Conservation (phyloP, 2,113 vertebrate species). For the Oophaga pumilio region DNA sequence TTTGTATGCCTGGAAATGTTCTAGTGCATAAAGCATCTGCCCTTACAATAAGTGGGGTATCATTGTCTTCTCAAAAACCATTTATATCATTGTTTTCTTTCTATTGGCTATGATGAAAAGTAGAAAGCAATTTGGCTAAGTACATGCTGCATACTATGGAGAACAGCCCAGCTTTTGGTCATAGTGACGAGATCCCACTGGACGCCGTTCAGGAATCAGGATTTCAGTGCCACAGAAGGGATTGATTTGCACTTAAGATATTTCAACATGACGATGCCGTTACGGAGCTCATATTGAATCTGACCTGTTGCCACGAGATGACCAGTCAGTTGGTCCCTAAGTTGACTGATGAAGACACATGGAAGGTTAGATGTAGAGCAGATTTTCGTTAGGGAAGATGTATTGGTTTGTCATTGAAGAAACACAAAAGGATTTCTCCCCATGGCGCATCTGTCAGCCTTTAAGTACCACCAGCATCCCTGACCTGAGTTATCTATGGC, state of each 20-base stretch:
- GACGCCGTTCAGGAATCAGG: not conserved
- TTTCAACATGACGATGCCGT: not conserved
- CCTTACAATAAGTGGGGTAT: too few species aligned
- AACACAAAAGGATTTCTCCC: conserved; percentile 17
- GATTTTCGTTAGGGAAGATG: conserved; percentile 57
- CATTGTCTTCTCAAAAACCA: too few species aligned
- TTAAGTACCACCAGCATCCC: conserved; percentile 16
- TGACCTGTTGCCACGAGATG: conserved; percentile 12
- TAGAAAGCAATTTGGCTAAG: too few species aligned
- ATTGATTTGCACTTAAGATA: not conserved
- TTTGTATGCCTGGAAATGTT: too few species aligned
- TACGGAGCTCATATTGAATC: not conserved
- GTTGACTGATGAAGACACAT: conserved; percentile 7
- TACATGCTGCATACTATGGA: too few species aligned
- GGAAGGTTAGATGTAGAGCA: not conserved
- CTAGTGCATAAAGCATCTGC: too few species aligned
- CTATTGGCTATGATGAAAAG: too few species aligned
- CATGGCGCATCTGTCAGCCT: conserved; percentile 37
- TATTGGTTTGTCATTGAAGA: conserved; percentile 58
- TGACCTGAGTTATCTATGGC: not conserved
- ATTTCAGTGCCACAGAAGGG: not conserved
- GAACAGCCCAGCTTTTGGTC: too few species aligned
- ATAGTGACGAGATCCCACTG: not conserved
- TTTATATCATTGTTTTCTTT: too few species aligned
- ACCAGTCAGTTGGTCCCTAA: not conserved